Evolutionary conservation across 2,113 vertebrate genomes (phyloP).

Genomic region (Suncus etruscus): DNA sequence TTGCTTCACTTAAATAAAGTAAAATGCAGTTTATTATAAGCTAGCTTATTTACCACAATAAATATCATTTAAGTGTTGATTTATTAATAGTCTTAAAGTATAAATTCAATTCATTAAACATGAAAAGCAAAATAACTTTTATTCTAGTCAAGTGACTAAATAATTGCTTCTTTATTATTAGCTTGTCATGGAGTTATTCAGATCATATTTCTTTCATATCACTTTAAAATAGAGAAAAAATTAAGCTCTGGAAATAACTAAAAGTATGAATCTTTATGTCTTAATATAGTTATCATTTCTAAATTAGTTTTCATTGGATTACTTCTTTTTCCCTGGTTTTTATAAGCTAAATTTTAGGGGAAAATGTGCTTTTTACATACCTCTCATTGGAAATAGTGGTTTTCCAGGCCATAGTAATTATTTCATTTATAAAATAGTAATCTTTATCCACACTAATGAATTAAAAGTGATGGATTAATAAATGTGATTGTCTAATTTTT

Average conservation of each 20-base stretch:
- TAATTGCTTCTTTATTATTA: not conserved
- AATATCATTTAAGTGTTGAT: conserved; percentile 42
- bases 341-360: conserved; percentile 63
- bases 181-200: conserved; percentile 20
- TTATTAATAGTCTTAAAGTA: conserved; percentile 57
- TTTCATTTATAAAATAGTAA: conserved; percentile 38
- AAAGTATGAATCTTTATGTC: not conserved
- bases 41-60: conserved; percentile 21
- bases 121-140: conserved; percentile 13
- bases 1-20: too few relatives aligned
- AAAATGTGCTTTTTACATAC: not conserved
- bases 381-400: conserved; percentile 36
- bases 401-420: conserved; percentile 73
- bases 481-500: conserved; percentile 69
- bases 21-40: conserved; percentile 56
- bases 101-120: not conserved
- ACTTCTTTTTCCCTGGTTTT: not conserved
- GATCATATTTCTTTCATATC: not conserved
- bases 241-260: not conserved
- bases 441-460: conserved; percentile 65
- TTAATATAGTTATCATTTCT: conserved; percentile 50
- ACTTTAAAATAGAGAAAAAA: conserved; percentile 30
- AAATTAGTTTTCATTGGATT: conserved; percentile 62
- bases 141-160: conserved; percentile 41
- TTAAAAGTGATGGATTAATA: conserved; percentile 68